Evolutionary conservation across 30 jellyfish, hydroid and myxozoan genomes (phyloP).

Genomic region (Turritopsis rubra): DNA sequence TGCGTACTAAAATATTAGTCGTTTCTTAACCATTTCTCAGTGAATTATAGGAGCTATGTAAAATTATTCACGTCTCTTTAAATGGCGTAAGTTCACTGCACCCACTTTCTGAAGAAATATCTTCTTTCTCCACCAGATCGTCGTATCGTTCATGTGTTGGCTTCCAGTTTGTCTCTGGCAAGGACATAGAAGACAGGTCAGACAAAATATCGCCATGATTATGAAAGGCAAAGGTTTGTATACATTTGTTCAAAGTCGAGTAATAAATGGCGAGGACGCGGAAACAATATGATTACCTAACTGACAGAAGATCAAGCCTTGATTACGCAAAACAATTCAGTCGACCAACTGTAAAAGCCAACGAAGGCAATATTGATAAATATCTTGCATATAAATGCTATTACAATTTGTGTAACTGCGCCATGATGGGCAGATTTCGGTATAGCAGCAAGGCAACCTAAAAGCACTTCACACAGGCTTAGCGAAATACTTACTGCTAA

Average conservation of each 20-base stretch:
- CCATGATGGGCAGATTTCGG: constrained; percentile 3
- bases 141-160: constrained; percentile 10
- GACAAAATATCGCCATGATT: not conserved
- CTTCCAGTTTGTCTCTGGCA: constrained; percentile 8
- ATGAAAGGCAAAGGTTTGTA: not conserved
- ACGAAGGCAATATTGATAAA: not conserved
- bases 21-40: no score
- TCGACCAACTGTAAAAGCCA: constrained; percentile 13
- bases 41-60: no score
- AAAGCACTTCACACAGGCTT: not conserved
- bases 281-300: constrained; percentile 2
- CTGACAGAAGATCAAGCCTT: constrained; percentile 19
- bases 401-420: not conserved
- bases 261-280: constrained; percentile 6
- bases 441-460: not conserved
- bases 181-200: not conserved
- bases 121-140: not conserved
- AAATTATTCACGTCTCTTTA: not conserved
- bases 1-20: no score
- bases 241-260: not conserved
- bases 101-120: not conserved
- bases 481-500: not conserved
- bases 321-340: not conserved
- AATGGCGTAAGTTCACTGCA: not conserved
- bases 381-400: not conserved